phyloP scores from a whole-genome alignment of 2,113 vertebrate genomes.

The Mionectes macconnelli region DNA sequence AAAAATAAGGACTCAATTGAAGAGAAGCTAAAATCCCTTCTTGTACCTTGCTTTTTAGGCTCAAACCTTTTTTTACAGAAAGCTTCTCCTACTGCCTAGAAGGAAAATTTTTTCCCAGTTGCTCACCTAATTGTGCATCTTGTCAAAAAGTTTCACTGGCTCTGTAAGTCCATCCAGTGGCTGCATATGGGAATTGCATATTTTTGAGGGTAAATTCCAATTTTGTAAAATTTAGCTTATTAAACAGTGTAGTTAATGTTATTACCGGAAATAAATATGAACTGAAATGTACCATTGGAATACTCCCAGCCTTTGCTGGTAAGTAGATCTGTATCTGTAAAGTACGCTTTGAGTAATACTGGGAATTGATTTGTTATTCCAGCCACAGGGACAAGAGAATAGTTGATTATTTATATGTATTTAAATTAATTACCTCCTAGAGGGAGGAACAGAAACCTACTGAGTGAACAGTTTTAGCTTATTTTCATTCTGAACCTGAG shows the following conservation, averaged over 20 bases:
- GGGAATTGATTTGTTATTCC: neutral
- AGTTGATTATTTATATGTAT: neutral
- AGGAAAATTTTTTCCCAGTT: neutral
- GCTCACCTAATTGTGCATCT: neutral
- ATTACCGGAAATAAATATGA: neutral
- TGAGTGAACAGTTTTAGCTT: neutral
- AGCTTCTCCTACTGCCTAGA: neutral
- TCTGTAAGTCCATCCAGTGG: slow-evolving; percentile 53
- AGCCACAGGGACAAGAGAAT: neutral
- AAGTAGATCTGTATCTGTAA: neutral
- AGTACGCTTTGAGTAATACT: neutral
- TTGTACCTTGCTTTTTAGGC: neutral
- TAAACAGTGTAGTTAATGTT: neutral
- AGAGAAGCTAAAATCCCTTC: neutral
- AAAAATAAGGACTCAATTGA: neutral
- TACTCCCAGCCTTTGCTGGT: neutral
- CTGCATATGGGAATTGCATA: slow-evolving; percentile 18
- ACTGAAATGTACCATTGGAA: neutral
- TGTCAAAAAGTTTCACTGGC: neutral
- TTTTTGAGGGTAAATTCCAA: neutral
- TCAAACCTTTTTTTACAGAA: neutral
- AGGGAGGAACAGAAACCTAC: neutral
- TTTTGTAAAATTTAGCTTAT: neutral
- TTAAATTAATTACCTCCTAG: neutral
- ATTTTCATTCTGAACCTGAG: neutral